phyloP scores from a whole-genome alignment of 2,113 vertebrate species.

The Gymnobelideus leadbeateri region DNA sequence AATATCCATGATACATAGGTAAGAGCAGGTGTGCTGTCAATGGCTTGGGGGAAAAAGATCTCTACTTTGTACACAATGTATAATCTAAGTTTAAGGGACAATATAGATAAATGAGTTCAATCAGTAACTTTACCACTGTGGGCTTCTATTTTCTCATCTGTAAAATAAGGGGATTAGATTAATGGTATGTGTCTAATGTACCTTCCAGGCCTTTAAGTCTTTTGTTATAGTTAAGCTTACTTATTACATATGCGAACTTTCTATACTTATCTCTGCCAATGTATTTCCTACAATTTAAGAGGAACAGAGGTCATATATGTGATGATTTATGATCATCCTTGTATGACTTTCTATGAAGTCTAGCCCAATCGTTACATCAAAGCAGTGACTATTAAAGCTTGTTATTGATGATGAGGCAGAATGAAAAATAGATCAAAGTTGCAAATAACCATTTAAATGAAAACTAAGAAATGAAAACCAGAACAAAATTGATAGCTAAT shows the following conservation, averaged over 20 bases:
- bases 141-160: slow-evolving; percentile 1
- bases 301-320: not conserved
- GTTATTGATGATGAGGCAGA: not conserved
- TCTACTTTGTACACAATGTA: not conserved
- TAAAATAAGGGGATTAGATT: not conserved
- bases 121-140: not conserved
- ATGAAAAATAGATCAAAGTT: not conserved
- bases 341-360: not conserved
- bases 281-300: not conserved
- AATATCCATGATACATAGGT: not conserved
- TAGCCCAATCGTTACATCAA: not conserved
- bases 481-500: not conserved
- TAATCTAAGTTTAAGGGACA: not conserved
- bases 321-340: not conserved
- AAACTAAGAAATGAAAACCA: not conserved
- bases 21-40: not conserved
- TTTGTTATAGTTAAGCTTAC: not conserved
- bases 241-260: not conserved
- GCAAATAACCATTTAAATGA: not conserved
- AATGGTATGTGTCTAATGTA: not conserved
- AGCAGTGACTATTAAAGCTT: not conserved
- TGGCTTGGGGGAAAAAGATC: not conserved
- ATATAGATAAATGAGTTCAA: not conserved
- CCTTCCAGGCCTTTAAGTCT: not conserved
- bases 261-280: not conserved